Evolutionary conservation across 2,113 vertebrate species (phyloP).

Genomic region (Oryzias javanicus): DNA sequence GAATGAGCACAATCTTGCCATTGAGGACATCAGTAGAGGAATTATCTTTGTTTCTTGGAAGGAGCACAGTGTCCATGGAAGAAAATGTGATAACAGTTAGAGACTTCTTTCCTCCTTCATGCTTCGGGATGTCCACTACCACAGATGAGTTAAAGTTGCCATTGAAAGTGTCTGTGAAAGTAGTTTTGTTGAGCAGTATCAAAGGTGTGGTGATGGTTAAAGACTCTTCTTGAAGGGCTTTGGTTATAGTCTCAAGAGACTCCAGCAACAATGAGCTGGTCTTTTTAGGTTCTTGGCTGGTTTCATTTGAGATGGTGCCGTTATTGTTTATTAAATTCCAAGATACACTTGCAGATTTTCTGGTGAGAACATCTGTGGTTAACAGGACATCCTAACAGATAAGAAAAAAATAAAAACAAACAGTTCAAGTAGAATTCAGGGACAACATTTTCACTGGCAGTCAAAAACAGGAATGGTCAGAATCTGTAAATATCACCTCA

Average conservation of each 20-base stretch:
- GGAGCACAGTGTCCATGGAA: constrained; percentile 68
- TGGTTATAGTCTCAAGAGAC: constrained; percentile 25
- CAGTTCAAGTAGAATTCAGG: too few species aligned
- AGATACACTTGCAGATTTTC: not conserved
- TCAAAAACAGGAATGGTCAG: too few species aligned
- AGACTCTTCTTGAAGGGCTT: not conserved
- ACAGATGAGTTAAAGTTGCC: constrained; percentile 38
- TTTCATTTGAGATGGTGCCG: not conserved
- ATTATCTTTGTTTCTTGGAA: constrained; percentile 13
- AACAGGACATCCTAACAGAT: constrained; percentile 34
- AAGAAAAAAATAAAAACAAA: not conserved
- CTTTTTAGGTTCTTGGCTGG: not conserved
- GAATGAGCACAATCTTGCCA: constrained; percentile 73
- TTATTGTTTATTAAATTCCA: not conserved
- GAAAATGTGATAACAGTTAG: constrained; percentile 53
- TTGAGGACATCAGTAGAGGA: constrained; percentile 52
- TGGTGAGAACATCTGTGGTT: constrained; percentile 36
- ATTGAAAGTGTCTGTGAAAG: constrained; percentile 21
- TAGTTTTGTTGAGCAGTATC: constrained; percentile 50
- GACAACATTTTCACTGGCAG: too few species aligned
- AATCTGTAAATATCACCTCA: too few species aligned
- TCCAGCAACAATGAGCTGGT: constrained; percentile 30
- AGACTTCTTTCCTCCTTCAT: not conserved
- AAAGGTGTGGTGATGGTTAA: constrained; percentile 8
- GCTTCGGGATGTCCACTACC: constrained; percentile 29